Conservation (phyloP, 2,888 invertebrate species). For the Odontomyia ornata region DNA sequence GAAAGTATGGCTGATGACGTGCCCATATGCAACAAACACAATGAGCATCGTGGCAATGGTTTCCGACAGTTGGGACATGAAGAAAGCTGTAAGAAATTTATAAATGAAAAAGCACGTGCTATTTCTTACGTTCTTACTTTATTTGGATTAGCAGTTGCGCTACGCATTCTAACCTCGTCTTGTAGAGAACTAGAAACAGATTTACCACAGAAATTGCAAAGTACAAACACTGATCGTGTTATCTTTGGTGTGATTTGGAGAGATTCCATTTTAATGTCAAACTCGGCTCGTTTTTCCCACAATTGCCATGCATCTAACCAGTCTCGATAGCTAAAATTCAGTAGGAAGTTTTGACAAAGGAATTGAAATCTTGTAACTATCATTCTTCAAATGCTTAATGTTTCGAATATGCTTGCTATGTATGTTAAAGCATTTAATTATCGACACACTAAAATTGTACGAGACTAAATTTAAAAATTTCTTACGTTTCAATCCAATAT, state of each 20-base stretch:
- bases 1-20: slow-evolving; percentile 67
- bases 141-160: slow-evolving; percentile 61
- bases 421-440: too few species aligned
- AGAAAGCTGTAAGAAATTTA: slow-evolving; percentile 70
- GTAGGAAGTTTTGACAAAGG: too few species aligned
- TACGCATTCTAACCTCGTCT: slow-evolving; percentile 68
- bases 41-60: slow-evolving; percentile 91
- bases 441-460: too few species aligned
- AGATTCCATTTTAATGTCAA: slow-evolving; percentile 81
- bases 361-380: not conserved
- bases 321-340: slow-evolving; percentile 78
- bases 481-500: slow-evolving; percentile 75
- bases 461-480: too few species aligned
- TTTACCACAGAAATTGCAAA: slow-evolving; percentile 96
- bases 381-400: not conserved
- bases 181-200: slow-evolving; percentile 83
- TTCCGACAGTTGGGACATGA: slow-evolving; percentile 95
- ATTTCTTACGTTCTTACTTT: slow-evolving; percentile 52
- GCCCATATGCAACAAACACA: slow-evolving; percentile 94
- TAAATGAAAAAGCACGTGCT: not conserved
- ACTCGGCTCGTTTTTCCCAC: slow-evolving; percentile 88
- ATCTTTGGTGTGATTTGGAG: slow-evolving; percentile 68
- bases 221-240: slow-evolving; percentile 77
- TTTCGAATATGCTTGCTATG: too few species aligned
- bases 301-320: slow-evolving; percentile 89